phyloP scores from a whole-genome alignment of 2,113 vertebrate species.

The Cebidichthys violaceus region DNA sequence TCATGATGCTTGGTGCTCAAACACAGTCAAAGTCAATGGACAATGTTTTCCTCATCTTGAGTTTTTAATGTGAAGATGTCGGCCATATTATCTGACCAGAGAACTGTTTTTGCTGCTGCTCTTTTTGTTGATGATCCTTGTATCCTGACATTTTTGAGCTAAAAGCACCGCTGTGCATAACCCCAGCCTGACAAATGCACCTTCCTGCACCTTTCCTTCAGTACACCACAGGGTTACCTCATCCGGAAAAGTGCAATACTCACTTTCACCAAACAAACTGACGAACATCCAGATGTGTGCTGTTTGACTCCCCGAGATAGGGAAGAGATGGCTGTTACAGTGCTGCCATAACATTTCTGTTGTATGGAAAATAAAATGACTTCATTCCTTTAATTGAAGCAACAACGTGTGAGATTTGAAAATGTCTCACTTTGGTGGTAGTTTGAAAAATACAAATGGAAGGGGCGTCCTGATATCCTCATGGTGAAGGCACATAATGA shows the following conservation, averaged over 20 bases:
- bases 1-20: too few species aligned
- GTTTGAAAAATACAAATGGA: background rate
- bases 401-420: background rate
- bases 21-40: too few species aligned
- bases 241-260: background rate
- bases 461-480: background rate
- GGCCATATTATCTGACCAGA: too few species aligned
- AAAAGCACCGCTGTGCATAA: background rate
- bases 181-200: too few species aligned
- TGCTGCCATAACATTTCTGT: background rate
- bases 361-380: background rate
- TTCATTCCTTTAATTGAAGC: background rate
- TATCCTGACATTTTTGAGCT: background rate
- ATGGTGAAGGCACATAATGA: background rate
- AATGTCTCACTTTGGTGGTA: background rate
- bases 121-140: background rate
- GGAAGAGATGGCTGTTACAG: background rate
- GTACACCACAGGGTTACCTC: background rate
- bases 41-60: too few species aligned
- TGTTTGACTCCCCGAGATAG: background rate
- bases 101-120: too few species aligned
- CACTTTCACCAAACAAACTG: background rate
- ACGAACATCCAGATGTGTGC: background rate
- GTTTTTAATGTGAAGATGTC: too few species aligned
- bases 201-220: background rate